These are phyloP conservation scores for Drosophila nebulosa DNA, from an alignment of 1,140 invertebrate species.

Conservation along the genomic window DNA sequence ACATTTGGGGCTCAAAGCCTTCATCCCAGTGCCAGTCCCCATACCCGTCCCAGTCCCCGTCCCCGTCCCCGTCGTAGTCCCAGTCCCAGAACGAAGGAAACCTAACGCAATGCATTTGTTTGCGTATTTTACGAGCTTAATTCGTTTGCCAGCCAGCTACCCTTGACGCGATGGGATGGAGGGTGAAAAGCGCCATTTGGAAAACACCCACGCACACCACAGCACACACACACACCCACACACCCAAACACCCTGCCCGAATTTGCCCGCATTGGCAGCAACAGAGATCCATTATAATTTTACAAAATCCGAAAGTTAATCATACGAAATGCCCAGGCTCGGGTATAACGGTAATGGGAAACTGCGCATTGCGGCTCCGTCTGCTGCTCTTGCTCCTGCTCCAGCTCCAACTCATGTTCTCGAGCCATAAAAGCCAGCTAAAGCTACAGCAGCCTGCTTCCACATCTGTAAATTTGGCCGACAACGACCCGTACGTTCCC, in stretches of 20 bases:
- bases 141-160: constrained; percentile 54
- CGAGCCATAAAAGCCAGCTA: not conserved
- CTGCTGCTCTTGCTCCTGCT: constrained; percentile 36
- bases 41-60: too few relatives aligned
- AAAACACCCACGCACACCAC: constrained; percentile 11
- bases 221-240: too few relatives aligned
- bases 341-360: constrained; percentile 13
- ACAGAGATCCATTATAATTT: constrained; percentile 61
- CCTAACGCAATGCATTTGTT: constrained; percentile 39
- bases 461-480: not conserved
- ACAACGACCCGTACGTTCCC: too few relatives aligned
- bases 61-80: constrained; percentile 7
- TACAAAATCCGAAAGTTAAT: constrained; percentile 77
- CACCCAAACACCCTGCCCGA: constrained; percentile 6
- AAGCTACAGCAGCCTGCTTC: not conserved
- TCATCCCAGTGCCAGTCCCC: too few relatives aligned
- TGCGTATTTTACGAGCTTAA: constrained; percentile 70
- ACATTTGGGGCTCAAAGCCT: constrained; percentile 32
- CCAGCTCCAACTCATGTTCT: not conserved
- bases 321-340: constrained; percentile 51
- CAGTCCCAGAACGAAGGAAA: constrained; percentile 45
- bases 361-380: constrained; percentile 51
- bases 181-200: constrained; percentile 64
- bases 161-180: constrained; percentile 13
- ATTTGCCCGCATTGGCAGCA: constrained; percentile 5